phyloP scores from a whole-genome alignment of 2,888 invertebrate genomes.

The Pristionchus exspectatus region DNA sequence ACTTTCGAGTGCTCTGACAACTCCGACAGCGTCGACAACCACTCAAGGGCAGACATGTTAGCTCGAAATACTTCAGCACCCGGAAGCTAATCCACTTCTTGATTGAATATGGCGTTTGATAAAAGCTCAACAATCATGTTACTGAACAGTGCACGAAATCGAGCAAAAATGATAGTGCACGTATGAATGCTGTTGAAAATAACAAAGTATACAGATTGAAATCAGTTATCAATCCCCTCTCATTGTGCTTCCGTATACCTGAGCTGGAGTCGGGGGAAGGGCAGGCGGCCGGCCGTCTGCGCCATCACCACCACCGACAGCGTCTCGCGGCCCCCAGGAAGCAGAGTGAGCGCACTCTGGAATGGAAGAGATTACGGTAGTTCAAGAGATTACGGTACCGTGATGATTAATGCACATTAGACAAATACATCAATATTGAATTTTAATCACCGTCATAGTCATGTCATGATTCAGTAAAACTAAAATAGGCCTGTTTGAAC shows the following conservation, averaged over 20 bases:
- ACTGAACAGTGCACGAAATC: too few species aligned
- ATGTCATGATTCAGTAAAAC: too few species aligned
- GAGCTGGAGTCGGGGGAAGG: conserved; percentile 65
- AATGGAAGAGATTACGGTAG: conserved; percentile 50
- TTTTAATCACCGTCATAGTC: too few species aligned
- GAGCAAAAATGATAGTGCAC: too few species aligned
- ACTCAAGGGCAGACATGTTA: background rate
- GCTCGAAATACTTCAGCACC: background rate
- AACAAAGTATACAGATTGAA: background rate
- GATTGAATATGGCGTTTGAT: too few species aligned
- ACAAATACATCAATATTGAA: too few species aligned
- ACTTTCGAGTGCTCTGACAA: too few species aligned
- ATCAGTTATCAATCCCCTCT: background rate
- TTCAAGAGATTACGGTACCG: too few species aligned
- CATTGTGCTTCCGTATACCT: conserved; percentile 54
- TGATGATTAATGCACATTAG: too few species aligned
- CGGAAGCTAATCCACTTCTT: background rate
- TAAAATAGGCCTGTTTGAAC: too few species aligned
- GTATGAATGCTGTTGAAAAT: background rate
- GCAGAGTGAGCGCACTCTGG: conserved; percentile 61
- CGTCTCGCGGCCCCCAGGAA: conserved; percentile 59
- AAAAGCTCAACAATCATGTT: too few species aligned
- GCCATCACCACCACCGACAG: conserved; percentile 68
- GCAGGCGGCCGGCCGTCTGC: conserved; percentile 66
- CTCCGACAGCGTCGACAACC: too few species aligned